These are phyloP conservation scores for Apodemia duryi DNA, from an alignment of 2,888 invertebrate genomes.

Conservation along the genomic window DNA sequence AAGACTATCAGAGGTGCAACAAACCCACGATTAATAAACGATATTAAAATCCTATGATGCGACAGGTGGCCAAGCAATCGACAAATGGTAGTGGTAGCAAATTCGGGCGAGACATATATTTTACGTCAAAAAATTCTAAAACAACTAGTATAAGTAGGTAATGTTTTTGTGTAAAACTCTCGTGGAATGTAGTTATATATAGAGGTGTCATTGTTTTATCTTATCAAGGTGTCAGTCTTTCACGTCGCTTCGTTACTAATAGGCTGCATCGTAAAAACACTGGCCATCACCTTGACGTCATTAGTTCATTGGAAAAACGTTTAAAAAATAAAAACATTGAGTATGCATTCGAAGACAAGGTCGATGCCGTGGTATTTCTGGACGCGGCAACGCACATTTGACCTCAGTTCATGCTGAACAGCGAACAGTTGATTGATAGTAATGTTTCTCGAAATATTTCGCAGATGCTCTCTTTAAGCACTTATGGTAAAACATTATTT, in stretches of 20 bases:
- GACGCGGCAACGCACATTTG: constrained; percentile 52
- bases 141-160: neutral
- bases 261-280: constrained; percentile 26
- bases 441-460: constrained; percentile 51
- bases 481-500: constrained; percentile 33
- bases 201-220: constrained; percentile 9
- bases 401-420: constrained; percentile 46
- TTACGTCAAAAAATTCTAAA: neutral
- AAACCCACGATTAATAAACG: too few relatives aligned
- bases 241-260: constrained; percentile 1
- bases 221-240: constrained; percentile 3
- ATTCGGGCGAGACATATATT: too few relatives aligned
- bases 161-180: neutral
- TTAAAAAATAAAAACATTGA: constrained; percentile 61
- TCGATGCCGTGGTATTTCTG: constrained; percentile 72
- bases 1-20: too few relatives aligned
- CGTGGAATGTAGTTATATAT: neutral
- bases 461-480: constrained; percentile 43
- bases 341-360: constrained; percentile 68
- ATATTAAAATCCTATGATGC: too few relatives aligned
- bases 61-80: too few relatives aligned
- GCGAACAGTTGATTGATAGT: constrained; percentile 63
- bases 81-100: too few relatives aligned
- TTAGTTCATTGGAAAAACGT: constrained; percentile 55
- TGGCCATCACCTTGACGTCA: constrained; percentile 67